Base-by-base conservation (phyloP, 2,113 vertebrate species). In the Eubucco bourcierii region DNA sequence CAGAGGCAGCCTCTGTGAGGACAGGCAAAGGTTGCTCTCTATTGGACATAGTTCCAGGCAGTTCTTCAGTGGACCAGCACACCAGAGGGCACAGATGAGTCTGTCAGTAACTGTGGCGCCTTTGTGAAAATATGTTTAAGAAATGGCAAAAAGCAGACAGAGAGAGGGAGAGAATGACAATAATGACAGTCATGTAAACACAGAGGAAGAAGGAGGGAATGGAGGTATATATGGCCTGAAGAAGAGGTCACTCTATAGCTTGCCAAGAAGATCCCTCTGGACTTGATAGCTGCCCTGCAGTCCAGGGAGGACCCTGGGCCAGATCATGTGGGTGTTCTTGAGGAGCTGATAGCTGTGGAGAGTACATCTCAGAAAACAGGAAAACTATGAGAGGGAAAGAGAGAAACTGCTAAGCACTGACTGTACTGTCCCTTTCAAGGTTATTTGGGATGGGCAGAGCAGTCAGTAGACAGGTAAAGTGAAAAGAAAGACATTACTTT, bases 271-370 rank as follows among this genome's bases (percentile, higher is more conserved):
- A 13, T 4, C 4, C 2, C 2, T 24, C 20, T 15, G n/a, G 15
- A 53, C 12, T 6, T 58, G 46, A 7, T 10, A 4, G 1, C 10
- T 7, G 6, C 5, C 0, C 21, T 16, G 10, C 56, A 31, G 23
- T 7, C 21, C 4, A 0, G 16, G 20, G 20, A 21, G 6, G 3
- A 55, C 7, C n/a, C 13, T 0, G 1, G 0, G 0, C 33, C 41
- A 37, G n/a, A 53, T 27, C 5, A 6, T 4, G 14, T 23, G 15
- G 8, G 1, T 31, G 5, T 23, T 87, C 19, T 72, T 68, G 31
- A 82, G 29, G 37, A 63, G 10, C 5, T 73, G 21, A 50, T 25
- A 7, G 8, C 34, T 33, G 56, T 46, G 13, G 19, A 64, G 12
- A 31, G 19, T 8, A 8, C 8, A 2, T 0, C 1, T 16, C 2